Percentiles rank a stretch among this genome's conserved stretches.
phyloP scores from a whole-genome alignment of 2,113 vertebrate genomes.

The Ursus arctos region DNA sequence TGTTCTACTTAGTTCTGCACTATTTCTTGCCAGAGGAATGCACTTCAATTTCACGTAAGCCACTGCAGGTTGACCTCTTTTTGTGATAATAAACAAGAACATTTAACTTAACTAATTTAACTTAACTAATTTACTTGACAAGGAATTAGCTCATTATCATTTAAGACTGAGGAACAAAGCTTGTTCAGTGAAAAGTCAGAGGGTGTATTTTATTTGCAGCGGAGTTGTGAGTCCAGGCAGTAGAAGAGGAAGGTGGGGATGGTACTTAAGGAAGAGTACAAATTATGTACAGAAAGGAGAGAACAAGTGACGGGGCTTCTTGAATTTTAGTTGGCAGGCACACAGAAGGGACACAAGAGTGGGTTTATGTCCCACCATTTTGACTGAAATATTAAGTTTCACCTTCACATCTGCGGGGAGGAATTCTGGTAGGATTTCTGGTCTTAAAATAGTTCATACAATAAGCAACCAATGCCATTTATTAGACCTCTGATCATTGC shows the following conservation, averaged over 20 bases:
- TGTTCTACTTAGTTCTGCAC: background rate
- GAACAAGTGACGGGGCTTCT: background rate
- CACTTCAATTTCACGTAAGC: background rate
- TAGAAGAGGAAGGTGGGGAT: background rate
- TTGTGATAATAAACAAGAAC: background rate
- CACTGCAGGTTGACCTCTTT: background rate
- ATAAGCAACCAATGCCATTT: background rate
- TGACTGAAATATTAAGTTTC: background rate
- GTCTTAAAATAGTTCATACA: background rate
- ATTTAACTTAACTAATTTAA: background rate
- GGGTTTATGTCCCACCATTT: background rate
- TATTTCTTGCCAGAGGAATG: background rate
- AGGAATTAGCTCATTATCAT: background rate
- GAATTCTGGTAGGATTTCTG: fast-evolving
- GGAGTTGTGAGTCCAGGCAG: background rate
- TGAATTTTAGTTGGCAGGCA: background rate
- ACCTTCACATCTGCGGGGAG: background rate
- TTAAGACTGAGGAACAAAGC: background rate
- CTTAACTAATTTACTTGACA: background rate
- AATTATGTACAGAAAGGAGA: background rate
- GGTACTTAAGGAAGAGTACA: background rate
- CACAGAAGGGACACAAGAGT: background rate
- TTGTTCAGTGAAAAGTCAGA: background rate
- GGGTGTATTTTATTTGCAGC: background rate
- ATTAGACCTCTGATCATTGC: background rate